Percentiles rank a stretch among this genome's conserved stretches.
phyloP scores from a whole-genome alignment of 2,797 vertebrate species.

The Mormyrops attenuatus region DNA sequence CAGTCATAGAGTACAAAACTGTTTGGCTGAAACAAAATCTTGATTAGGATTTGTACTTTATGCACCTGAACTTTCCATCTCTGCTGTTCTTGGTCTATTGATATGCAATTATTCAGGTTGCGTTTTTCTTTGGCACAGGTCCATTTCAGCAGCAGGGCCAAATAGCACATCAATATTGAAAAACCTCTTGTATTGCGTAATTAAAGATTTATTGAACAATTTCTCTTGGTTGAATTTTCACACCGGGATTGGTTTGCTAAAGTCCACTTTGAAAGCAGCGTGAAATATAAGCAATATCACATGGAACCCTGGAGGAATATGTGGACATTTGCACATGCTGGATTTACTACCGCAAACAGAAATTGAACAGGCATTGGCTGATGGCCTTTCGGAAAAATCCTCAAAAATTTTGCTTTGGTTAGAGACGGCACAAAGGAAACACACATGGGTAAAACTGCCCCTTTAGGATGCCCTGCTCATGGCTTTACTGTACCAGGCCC shows the following conservation, averaged over 20 bases:
- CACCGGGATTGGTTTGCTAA: conserved; percentile 9
- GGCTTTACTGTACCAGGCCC: conserved; percentile 51
- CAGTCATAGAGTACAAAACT: neutral
- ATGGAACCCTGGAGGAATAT: conserved; percentile 47
- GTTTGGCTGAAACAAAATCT: neutral
- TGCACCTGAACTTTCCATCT: neutral
- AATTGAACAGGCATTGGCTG: conserved; percentile 58
- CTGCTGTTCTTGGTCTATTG: neutral
- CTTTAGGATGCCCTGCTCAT: conserved; percentile 48
- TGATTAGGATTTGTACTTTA: neutral
- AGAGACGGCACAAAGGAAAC: conserved; percentile 62
- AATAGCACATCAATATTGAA: conserved; percentile 22
- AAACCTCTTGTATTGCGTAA: conserved; percentile 13
- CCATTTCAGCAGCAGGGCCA: conserved; percentile 7
- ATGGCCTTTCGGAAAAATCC: conserved; percentile 59
- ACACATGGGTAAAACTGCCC: conserved; percentile 64
- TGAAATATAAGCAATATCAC: conserved; percentile 49
- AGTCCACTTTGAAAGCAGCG: conserved; percentile 15
- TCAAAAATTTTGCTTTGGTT: conserved; percentile 62
- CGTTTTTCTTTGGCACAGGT: neutral
- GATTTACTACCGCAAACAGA: conserved; percentile 61
- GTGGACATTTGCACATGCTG: conserved; percentile 44
- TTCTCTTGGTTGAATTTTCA: conserved; percentile 20
- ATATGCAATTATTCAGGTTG: neutral
- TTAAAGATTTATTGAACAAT: conserved; percentile 23